Base-by-base conservation (phyloP, 2,113 vertebrate species). In the Tachysurus fulvidraco region DNA sequence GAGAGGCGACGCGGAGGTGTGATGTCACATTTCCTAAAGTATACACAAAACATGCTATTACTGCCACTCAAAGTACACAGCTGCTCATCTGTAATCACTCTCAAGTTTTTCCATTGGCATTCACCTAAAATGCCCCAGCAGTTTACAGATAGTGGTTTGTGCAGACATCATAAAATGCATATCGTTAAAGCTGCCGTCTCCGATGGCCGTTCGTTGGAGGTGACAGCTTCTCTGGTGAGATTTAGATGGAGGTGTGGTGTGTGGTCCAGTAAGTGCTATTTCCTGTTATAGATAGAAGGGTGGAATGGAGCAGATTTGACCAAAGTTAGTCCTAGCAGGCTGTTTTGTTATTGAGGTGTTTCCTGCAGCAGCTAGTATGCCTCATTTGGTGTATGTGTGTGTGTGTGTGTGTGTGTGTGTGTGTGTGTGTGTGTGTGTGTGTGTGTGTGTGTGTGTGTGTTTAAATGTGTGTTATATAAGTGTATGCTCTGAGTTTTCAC, bases 341-440 rank as follows among this genome's bases (percentile, higher is more conserved):
- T 52, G 28, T 80, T 84, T 85, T 85, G 83, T 77, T 85, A 25
- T 55, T 62, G 85, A 81, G 57, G 55, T 46, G 85, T 71, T 86
- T 89, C 65, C 85, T 86, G 74, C 65, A 25, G 85, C 28, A 57
- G 84, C 28, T 83, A 57, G 41, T 80, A 57, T 80, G 74, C 50
- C 78, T 80, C 77, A 57, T 67, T 83, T 78, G 50, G 21, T 52
- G 41, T 82, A 13, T 11, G 25, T 85, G 25, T 78, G 67, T 88
- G 16, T 65, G 19, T 83, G 79, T 83, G 62, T n/a, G n/a, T n/a
- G n/a, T 11, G 25, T 85, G 25, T 78, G 67, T 88, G 16, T 65
- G 19, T n/a, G 21, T 52, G 41, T 82, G 13, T 11, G 25, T 85
- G 25, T 78, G 67, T 88, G 16, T 65, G 19, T n/a, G 21, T 52